A percentile compares a stretch with the other conserved stretches of the same genome.
These are phyloP conservation scores for Boulengeromyrus knoepffleri DNA, from an alignment of 2,113 vertebrate species.

Conservation along the genomic window DNA sequence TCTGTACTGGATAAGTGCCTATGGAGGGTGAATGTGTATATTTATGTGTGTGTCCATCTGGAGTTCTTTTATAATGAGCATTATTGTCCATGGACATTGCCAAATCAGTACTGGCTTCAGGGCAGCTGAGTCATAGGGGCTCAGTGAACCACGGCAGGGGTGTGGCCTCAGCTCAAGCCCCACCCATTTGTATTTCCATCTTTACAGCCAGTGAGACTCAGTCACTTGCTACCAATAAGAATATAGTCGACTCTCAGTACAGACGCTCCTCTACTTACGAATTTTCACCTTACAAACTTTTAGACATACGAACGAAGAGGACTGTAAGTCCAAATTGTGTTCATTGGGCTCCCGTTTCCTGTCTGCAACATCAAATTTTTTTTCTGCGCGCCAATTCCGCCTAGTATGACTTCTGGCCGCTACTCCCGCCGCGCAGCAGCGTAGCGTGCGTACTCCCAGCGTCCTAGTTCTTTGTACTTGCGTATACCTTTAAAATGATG, in stretches of 20 bases:
- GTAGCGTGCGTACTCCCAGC: no score
- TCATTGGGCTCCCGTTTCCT: no score
- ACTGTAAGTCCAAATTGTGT: no score
- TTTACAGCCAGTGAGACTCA: constrained; percentile 44
- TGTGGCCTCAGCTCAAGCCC: neutral
- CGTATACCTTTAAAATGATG: no score
- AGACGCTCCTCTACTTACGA: no score
- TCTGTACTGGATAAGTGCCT: neutral
- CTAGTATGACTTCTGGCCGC: no score
- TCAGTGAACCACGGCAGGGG: neutral
- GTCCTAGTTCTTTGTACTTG: no score
- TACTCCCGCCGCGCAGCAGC: no score
- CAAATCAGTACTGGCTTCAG: neutral
- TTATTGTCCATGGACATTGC: neutral
- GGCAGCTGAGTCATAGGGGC: neutral
- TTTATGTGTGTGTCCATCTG: neutral
- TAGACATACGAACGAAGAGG: no score
- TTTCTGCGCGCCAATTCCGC: no score
- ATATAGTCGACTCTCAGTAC: constrained; percentile 44
- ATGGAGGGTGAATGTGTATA: neutral
- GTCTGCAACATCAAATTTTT: no score
- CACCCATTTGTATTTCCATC: constrained; percentile 35
- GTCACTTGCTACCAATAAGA: constrained; percentile 56
- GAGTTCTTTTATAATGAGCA: neutral
- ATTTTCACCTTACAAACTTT: no score